Percentiles rank a stretch among this genome's conserved stretches.
Conservation (phyloP, 2,113 vertebrate genomes). For the Apteryx mantelli region DNA sequence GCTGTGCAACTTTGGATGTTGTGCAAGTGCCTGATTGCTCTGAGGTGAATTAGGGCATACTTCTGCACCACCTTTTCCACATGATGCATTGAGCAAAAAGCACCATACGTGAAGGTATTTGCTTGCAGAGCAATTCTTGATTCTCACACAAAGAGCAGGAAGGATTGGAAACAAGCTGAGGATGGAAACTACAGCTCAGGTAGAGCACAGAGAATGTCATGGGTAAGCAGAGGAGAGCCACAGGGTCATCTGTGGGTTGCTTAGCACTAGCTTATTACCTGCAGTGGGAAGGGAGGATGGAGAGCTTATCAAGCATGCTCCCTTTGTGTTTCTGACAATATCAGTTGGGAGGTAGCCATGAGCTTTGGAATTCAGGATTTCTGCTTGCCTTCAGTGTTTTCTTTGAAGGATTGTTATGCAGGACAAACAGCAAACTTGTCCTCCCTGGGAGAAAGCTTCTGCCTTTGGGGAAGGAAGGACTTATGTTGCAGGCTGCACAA, state of each 20-base stretch:
- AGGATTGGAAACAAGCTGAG: background rate
- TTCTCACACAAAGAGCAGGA: background rate
- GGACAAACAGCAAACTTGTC: background rate
- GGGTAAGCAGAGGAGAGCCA: background rate
- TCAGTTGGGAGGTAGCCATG: background rate
- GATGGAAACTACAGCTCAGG: background rate
- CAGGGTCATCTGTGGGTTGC: background rate
- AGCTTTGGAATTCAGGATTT: background rate
- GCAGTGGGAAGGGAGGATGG: background rate
- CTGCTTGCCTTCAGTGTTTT: background rate
- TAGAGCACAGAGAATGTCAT: background rate
- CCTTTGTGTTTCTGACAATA: background rate
- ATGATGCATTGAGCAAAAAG: background rate
- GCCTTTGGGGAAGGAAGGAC: background rate
- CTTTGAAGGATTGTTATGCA: background rate
- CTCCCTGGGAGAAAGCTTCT: background rate
- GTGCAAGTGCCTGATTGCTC: background rate
- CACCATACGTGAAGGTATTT: background rate
- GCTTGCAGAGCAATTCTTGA: background rate
- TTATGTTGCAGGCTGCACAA: background rate
- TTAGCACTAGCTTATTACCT: background rate
- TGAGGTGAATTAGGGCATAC: background rate
- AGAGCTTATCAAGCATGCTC: background rate
- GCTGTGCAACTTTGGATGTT: background rate
- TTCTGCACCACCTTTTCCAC: background rate